Conservation (phyloP, 2,888 invertebrate species). For the Phyto melanocephala region DNA sequence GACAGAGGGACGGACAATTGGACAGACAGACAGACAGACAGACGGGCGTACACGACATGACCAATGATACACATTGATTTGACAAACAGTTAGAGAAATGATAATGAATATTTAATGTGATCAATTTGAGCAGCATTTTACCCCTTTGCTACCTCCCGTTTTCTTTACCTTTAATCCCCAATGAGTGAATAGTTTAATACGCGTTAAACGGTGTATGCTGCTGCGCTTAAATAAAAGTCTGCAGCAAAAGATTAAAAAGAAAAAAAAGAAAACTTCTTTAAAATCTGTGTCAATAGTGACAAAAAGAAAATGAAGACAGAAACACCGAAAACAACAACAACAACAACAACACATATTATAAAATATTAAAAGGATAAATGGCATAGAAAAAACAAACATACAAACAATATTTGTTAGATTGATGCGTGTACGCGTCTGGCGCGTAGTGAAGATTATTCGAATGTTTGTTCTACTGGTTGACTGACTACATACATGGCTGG, state of each 20-base stretch:
- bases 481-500: not conserved
- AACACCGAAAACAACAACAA: not conserved
- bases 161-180: not conserved
- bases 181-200: not conserved
- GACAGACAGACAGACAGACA: not conserved
- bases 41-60: slow-evolving; percentile 19
- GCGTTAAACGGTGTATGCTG: not conserved
- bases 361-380: slow-evolving; percentile 26
- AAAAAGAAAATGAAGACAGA: slow-evolving; percentile 33
- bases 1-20: slow-evolving; percentile 6
- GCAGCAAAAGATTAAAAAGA: not conserved
- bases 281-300: slow-evolving; percentile 63
- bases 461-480: not conserved
- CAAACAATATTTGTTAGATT: slow-evolving; percentile 51
- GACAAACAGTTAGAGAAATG: slow-evolving; percentile 58
- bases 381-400: slow-evolving; percentile 36
- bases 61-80: slow-evolving; percentile 47
- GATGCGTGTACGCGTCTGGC: slow-evolving; percentile 21
- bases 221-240: not conserved
- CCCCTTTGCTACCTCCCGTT: not conserved
- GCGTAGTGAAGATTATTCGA: slow-evolving; percentile 13
- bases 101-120: slow-evolving; percentile 59
- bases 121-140: slow-evolving; percentile 17
- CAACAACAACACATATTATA: not conserved
- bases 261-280: slow-evolving; percentile 12